phyloP scores from a whole-genome alignment of 2,113 vertebrate species.

The Larimichthys crocea region DNA sequence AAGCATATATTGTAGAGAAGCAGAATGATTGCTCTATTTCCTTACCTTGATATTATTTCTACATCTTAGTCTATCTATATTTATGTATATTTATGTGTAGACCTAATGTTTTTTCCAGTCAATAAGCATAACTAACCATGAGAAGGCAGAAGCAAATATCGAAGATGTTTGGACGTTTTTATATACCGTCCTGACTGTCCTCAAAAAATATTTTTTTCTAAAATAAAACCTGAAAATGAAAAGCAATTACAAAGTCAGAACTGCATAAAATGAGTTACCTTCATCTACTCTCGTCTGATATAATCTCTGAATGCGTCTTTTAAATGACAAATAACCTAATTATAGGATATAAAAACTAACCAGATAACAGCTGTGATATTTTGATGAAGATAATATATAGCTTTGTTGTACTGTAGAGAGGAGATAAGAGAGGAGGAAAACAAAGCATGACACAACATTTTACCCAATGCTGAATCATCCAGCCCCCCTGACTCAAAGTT shows the following conservation, averaged over 20 bases:
- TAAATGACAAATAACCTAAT: background rate
- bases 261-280: background rate
- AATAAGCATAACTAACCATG: background rate
- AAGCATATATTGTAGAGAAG: background rate
- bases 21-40: background rate
- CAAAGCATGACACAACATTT: background rate
- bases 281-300: background rate
- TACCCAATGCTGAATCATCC: constrained; percentile 4
- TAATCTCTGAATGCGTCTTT: background rate
- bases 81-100: background rate
- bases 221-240: background rate
- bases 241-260: background rate
- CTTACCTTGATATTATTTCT: background rate
- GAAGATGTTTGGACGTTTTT: background rate
- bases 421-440: constrained; percentile 18
- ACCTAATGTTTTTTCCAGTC: background rate
- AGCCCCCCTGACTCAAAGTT: background rate
- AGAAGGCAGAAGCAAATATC: background rate
- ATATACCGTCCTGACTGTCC: background rate
- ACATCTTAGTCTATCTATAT: background rate
- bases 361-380: background rate
- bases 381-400: background rate
- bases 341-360: background rate
- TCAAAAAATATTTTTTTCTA: background rate
- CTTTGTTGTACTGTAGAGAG: background rate